Evolutionary conservation across 2,113 vertebrate genomes (phyloP).

Genomic region (Plestiodon gilberti): DNA sequence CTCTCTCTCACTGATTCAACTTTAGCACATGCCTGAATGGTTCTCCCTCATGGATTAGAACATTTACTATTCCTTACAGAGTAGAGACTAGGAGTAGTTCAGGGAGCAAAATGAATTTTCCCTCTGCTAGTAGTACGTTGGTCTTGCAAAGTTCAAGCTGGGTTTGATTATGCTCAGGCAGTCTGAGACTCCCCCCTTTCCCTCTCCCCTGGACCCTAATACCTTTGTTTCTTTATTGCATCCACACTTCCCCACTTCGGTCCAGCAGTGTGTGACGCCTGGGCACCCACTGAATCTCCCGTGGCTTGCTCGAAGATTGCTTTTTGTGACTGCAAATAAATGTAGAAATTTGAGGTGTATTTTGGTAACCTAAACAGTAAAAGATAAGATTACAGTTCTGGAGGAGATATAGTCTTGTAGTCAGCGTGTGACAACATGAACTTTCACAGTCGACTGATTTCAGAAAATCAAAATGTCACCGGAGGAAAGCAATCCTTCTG

Average conservation of each 20-base stretch:
- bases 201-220: neutral
- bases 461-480: constrained; percentile 61
- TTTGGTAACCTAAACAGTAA: constrained; percentile 52
- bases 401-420: constrained; percentile 55
- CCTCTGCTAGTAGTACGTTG: neutral
- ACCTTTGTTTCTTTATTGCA: constrained; percentile 28
- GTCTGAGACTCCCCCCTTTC: constrained; percentile 41
- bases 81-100: neutral
- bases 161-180: constrained; percentile 39
- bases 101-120: constrained; percentile 15
- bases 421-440: constrained; percentile 60
- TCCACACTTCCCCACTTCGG: constrained; percentile 10
- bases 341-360: constrained; percentile 49
- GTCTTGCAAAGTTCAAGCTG: constrained; percentile 38
- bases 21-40: neutral
- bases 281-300: constrained; percentile 21
- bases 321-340: constrained; percentile 53
- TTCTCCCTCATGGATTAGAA: neutral
- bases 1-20: neutral
- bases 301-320: constrained; percentile 59
- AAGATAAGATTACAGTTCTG: constrained; percentile 54
- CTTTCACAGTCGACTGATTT: constrained; percentile 50
- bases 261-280: constrained; percentile 17
- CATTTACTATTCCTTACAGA: constrained; percentile 4
- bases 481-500: constrained; percentile 50